phyloP scores from a whole-genome alignment of 2,797 vertebrate genomes.

The Xenops minutus region DNA sequence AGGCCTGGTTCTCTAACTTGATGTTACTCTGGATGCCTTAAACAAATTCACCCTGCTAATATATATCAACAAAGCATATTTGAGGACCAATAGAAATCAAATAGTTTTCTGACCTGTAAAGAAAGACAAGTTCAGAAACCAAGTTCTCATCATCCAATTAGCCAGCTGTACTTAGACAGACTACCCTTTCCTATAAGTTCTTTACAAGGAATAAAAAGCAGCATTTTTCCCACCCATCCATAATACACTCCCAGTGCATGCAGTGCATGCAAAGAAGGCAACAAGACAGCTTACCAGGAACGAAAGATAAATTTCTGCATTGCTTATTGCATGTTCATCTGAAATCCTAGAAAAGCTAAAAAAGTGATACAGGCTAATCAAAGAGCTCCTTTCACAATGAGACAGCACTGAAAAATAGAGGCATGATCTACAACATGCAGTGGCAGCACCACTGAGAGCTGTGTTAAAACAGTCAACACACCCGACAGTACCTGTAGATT shows the following conservation, averaged over 20 bases:
- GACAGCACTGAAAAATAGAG: background rate
- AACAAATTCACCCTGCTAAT: background rate
- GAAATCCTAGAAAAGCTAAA: background rate
- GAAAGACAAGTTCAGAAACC: background rate
- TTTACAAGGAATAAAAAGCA: background rate
- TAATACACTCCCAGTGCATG: background rate
- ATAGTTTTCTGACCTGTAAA: background rate
- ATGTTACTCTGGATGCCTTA: background rate
- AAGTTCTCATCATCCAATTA: background rate
- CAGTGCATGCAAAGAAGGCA: background rate
- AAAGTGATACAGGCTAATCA: background rate
- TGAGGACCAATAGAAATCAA: background rate
- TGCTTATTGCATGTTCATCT: background rate
- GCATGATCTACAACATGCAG: background rate
- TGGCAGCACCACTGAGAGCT: background rate
- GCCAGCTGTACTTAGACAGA: background rate
- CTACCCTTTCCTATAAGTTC: background rate
- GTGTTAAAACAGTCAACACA: background rate
- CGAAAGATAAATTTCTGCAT: background rate
- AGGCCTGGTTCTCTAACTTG: background rate
- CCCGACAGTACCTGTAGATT: slow-evolving; percentile 49
- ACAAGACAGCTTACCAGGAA: background rate
- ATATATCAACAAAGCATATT: background rate
- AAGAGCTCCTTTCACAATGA: background rate
- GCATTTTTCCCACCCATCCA: background rate